Percentiles rank a stretch among this genome's conserved stretches.
Conservation (phyloP, 2,797 vertebrate genomes). For the Tapirus indicus region DNA sequence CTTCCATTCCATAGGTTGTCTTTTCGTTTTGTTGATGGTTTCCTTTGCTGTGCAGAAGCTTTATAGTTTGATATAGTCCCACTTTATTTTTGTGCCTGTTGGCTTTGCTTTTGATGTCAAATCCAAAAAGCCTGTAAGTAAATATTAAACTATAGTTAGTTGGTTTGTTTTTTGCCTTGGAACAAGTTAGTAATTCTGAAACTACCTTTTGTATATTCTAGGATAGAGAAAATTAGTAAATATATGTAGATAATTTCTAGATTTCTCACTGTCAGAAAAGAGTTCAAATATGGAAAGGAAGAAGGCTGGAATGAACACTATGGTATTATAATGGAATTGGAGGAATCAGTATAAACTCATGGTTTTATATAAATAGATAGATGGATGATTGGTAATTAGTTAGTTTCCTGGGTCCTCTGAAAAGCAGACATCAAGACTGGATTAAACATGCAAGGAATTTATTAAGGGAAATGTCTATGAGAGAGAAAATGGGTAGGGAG, state of each 20-base stretch:
- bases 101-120: neutral
- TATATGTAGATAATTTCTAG: neutral
- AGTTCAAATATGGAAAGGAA: neutral
- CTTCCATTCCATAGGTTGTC: neutral
- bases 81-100: neutral
- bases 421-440: neutral
- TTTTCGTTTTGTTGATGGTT: neutral
- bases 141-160: neutral
- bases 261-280: neutral
- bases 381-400: neutral
- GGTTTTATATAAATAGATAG: neutral
- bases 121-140: neutral
- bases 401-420: neutral
- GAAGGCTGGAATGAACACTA: neutral
- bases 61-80: neutral
- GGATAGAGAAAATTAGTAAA: neutral
- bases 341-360: neutral
- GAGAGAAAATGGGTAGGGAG: neutral
- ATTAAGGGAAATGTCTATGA: neutral
- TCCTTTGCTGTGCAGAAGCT: neutral
- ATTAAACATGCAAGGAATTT: neutral
- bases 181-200: constrained; percentile 8
- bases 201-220: neutral
- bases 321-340: neutral
- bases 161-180: neutral